phyloP scores from a whole-genome alignment of 2,113 vertebrate species.

The Climacteris rufus region DNA sequence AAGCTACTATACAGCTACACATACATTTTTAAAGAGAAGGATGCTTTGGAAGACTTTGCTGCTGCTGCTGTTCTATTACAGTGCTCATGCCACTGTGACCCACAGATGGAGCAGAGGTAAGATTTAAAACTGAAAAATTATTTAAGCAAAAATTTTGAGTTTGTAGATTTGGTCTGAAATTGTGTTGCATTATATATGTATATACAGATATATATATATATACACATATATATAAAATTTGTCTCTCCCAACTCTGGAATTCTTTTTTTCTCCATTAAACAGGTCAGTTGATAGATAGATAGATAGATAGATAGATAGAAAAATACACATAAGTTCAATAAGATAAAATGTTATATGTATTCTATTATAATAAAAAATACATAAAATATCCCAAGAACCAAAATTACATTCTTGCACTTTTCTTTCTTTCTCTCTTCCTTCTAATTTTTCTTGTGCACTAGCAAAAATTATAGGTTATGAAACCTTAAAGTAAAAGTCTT shows the following conservation, averaged over 20 bases:
- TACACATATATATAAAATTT: not conserved
- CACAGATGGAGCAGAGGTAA: conserved; percentile 76
- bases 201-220: not conserved
- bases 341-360: not conserved
- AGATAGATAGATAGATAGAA: not conserved
- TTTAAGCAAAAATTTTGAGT: not conserved
- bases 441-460: not conserved
- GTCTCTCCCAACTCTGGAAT: not conserved
- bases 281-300: not conserved
- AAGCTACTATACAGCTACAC: not conserved
- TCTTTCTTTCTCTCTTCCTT: not conserved
- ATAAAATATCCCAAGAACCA: not conserved
- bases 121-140: conserved; percentile 49
- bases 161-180: not conserved
- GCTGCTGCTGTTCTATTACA: conserved; percentile 69
- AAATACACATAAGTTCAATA: not conserved
- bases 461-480: not conserved
- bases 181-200: not conserved
- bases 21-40: not conserved
- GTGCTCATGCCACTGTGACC: conserved; percentile 55
- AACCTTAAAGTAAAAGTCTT: not conserved
- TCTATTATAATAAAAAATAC: not conserved
- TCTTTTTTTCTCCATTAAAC: not conserved
- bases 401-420: not conserved
- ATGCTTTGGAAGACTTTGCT: conserved; percentile 71